Base-by-base conservation (phyloP, 2,888 invertebrate species). In the Drosophila imparisetae region DNA sequence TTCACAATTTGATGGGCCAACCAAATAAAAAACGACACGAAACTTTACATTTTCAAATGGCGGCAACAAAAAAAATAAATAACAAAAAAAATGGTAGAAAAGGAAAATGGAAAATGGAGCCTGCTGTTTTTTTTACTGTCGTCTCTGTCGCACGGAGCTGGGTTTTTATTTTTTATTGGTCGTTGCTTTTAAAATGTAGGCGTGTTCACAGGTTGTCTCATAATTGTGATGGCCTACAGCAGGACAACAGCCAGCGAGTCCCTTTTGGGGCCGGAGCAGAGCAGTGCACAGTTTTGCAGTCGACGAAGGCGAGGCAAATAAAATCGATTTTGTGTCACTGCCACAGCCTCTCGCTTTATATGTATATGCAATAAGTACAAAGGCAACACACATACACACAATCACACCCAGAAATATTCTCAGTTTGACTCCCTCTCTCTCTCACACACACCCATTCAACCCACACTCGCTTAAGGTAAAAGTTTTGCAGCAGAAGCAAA, bases 151-250 rank as follows among this genome's bases (percentile, higher is more conserved):
- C 4, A n/a, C 55, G 54, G 5, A 54, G 29, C 29, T 55, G 54
- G 36, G 64, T 61, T 81, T 89, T 88, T 86, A 82, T 86, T 91
- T 91, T 90, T 91, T 91, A 91, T 91, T 91, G 91, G 91, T 91
- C 87, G 91, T 85, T 89, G 87, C 87, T 84, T 80, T 91, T 86
- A 91, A 91, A 91, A 83, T 91, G 90, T 85, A 90, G 91, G 91
- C 91, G 91, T 90, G 91, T 89, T 84, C 72, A 66, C 75, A 66
- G 69, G 34, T 29, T 34, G 27, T 59, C 74, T 78, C 80, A 80
- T 80, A 80, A 80, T 80, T 80, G 58, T 60, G 67, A 55, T 71
- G 66, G 79, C 80, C 78, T 69, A 80, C 66, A 24, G 80, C 76
- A 79, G 58, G 58, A 52, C 66, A 36, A 29, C 10, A 42, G 53